phyloP scores from a whole-genome alignment of 2,113 vertebrate species.

The Anser brachyrhynchus region DNA sequence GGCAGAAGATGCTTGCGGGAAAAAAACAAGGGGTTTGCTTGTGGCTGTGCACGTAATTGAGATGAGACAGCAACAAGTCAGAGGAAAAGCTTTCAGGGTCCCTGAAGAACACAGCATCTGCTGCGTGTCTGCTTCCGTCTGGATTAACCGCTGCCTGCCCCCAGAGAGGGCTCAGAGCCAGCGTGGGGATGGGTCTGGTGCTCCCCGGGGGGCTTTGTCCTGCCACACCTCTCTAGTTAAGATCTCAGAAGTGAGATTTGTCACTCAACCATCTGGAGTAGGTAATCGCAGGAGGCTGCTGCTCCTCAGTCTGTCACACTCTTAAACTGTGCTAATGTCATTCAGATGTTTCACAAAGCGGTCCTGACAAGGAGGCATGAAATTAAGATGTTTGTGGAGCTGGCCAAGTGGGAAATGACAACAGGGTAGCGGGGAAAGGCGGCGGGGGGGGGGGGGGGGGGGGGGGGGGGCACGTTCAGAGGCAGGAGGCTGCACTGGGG shows the following conservation, averaged over 20 bases:
- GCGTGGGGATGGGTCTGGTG: neutral
- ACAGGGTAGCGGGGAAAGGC: neutral
- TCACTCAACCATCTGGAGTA: slow-evolving; percentile 73
- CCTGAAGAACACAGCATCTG: neutral
- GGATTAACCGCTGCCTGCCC: neutral
- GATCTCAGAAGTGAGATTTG: slow-evolving; percentile 68
- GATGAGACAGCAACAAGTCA: slow-evolving; percentile 17
- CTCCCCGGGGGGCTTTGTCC: neutral
- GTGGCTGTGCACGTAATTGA: neutral
- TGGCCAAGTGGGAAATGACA: slow-evolving; percentile 44
- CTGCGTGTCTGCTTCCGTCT: neutral
- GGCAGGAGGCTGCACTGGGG: neutral
- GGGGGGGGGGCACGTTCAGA: neutral
- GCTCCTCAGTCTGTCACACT: slow-evolving; percentile 67
- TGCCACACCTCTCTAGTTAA: slow-evolving; percentile 56
- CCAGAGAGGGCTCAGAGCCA: neutral
- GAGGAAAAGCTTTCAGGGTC: neutral
- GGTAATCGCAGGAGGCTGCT: slow-evolving; percentile 55
- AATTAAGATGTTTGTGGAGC: slow-evolving; percentile 72
- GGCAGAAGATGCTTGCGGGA: neutral
- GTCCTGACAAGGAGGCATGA: slow-evolving; percentile 63
- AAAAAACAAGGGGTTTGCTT: neutral
- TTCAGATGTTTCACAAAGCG: slow-evolving; percentile 72
- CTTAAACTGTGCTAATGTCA: slow-evolving; percentile 68
- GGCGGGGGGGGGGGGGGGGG: neutral